Percentiles rank a stretch among this genome's conserved stretches.
phyloP scores from a whole-genome alignment of 2,797 vertebrate species.

The Tapirus indicus region DNA sequence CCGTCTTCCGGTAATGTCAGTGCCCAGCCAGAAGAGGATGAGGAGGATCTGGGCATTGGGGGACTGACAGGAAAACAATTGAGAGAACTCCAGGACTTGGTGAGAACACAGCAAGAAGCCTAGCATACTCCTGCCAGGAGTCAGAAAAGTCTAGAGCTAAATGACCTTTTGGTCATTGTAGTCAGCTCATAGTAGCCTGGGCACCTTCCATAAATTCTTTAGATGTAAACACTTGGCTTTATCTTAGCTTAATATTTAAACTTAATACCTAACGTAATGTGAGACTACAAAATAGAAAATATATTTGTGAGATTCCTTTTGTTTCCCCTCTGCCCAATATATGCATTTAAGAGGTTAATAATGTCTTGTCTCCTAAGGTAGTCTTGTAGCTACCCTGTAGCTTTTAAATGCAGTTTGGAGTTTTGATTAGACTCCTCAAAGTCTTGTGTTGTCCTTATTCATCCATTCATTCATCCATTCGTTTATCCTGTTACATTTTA shows the following conservation, averaged over 20 bases:
- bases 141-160: background rate
- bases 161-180: background rate
- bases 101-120: constrained; percentile 84
- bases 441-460: background rate
- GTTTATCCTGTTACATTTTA: constrained; percentile 46
- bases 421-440: background rate
- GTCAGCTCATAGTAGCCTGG: background rate
- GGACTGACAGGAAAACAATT: constrained; percentile 98
- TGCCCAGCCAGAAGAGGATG: constrained; percentile 95
- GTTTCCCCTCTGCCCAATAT: constrained; percentile 2
- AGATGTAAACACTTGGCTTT: constrained; percentile 12
- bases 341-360: background rate
- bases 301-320: background rate
- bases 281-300: constrained; percentile 41
- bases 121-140: background rate
- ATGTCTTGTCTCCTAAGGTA: background rate
- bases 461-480: background rate
- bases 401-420: background rate
- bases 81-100: constrained; percentile 97
- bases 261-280: background rate
- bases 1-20: constrained; percentile 93
- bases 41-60: constrained; percentile 97
- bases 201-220: background rate
- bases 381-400: background rate
- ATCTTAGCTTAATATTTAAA: background rate